A percentile compares a stretch with the other conserved stretches of the same genome.
These are phyloP conservation scores for Aphidius ervi DNA, from an alignment of 1,140 invertebrate genomes.

Conservation along the genomic window DNA sequence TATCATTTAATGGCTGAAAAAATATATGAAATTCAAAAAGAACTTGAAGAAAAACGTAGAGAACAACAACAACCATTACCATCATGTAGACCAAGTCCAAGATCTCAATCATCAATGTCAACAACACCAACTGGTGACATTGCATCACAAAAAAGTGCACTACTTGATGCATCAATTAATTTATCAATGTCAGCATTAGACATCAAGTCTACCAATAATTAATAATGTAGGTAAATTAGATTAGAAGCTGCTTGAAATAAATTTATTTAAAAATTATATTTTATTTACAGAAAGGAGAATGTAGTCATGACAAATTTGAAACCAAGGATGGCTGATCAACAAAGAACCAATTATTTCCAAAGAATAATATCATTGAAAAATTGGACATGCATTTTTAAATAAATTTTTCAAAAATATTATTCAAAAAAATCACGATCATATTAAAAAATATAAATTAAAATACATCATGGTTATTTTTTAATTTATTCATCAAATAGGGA, in stretches of 20 bases:
- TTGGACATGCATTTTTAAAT: constrained; percentile 9
- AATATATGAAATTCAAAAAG: no score
- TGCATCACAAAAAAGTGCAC: constrained; percentile 46
- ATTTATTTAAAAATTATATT: no score
- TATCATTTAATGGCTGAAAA: no score
- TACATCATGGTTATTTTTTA: no score
- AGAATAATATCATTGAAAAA: constrained; percentile 25
- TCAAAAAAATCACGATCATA: no score
- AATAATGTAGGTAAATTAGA: constrained; percentile 61
- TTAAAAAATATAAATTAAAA: no score
- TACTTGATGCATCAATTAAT: constrained; percentile 49
- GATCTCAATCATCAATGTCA: constrained; percentile 47
- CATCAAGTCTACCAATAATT: constrained; percentile 59
- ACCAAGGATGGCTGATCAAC: constrained; percentile 48
- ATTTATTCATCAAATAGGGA: no score
- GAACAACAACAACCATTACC: constrained; percentile 42
- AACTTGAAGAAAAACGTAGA: no score
- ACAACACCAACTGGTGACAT: constrained; percentile 43
- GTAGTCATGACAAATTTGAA: constrained; percentile 50
- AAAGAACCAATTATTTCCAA: constrained; percentile 6
- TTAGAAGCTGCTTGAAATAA: constrained; percentile 23
- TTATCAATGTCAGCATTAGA: constrained; percentile 65
- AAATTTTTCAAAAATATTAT: no score
- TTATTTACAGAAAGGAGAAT: constrained; percentile 65
- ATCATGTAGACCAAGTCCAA: constrained; percentile 47